Evolutionary conservation across 2,888 invertebrate genomes (phyloP).

Genomic region (Epistrophe grossulariae): DNA sequence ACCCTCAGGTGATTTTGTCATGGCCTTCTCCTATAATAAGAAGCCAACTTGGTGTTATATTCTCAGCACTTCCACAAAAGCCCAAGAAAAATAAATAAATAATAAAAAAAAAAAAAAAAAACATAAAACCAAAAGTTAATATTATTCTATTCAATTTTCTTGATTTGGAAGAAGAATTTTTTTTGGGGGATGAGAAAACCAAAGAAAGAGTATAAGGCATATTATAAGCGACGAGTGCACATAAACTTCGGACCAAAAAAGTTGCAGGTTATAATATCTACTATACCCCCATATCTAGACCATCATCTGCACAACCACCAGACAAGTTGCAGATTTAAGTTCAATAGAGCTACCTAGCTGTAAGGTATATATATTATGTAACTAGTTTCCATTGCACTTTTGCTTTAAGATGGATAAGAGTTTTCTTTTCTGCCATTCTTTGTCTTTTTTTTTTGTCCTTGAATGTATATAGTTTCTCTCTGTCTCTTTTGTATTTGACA

Average conservation of each 20-base stretch:
- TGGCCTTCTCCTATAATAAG: slow-evolving; percentile 31
- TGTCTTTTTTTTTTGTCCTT: background rate
- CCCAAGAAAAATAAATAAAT: background rate
- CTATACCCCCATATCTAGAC: background rate
- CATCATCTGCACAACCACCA: background rate
- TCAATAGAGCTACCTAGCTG: background rate
- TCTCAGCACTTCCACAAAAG: background rate
- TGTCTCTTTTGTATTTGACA: background rate
- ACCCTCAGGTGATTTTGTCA: slow-evolving; percentile 14
- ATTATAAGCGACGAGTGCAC: background rate
- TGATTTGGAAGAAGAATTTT: too few species aligned
- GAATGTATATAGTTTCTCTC: background rate
- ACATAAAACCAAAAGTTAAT: slow-evolving; percentile 7
- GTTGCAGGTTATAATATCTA: background rate
- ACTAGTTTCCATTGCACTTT: background rate
- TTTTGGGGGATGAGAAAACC: background rate
- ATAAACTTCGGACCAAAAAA: slow-evolving; percentile 49
- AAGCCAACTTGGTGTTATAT: slow-evolving; percentile 49
- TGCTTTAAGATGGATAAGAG: background rate
- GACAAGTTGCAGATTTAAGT: slow-evolving; percentile 1
- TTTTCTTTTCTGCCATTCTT: background rate
- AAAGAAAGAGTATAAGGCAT: background rate
- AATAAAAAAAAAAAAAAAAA: too few species aligned
- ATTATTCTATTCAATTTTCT: slow-evolving; percentile 48
- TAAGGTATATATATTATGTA: too few species aligned